Percentiles rank a stretch among this genome's conserved stretches.
phyloP scores from a whole-genome alignment of 2,888 invertebrate genomes.

The Temnothorax ravouxi region DNA sequence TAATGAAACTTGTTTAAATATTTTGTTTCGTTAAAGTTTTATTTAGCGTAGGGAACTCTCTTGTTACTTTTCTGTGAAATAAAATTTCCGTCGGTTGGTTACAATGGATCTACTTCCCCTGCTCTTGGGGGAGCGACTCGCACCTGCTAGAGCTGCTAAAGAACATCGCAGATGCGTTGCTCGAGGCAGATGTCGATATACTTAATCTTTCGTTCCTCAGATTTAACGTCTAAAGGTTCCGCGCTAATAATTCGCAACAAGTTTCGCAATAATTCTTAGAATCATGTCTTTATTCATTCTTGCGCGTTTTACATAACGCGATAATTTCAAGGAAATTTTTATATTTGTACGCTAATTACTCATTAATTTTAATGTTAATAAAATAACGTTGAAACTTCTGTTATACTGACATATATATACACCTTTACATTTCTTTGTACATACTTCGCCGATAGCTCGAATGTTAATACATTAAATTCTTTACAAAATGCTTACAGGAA shows the following conservation, averaged over 20 bases:
- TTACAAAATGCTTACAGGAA: not conserved
- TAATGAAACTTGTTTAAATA: not conserved
- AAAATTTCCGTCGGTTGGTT: not conserved
- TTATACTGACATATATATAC: not conserved
- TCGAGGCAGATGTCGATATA: slow-evolving; percentile 10
- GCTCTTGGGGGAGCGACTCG: slow-evolving; percentile 7
- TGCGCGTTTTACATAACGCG: not conserved
- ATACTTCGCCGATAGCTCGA: not conserved
- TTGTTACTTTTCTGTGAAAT: not conserved
- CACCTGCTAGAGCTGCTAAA: slow-evolving; percentile 14
- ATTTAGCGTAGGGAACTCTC: not conserved
- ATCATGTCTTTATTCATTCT: not conserved
- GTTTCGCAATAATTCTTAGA: slow-evolving; percentile 3
- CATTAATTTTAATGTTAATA: not conserved
- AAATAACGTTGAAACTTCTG: not conserved
- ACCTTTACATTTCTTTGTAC: not conserved
- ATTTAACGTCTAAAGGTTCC: not conserved
- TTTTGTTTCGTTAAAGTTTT: not conserved
- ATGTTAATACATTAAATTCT: not conserved
- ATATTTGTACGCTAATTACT: not conserved
- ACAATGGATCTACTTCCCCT: not conserved
- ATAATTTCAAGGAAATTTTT: not conserved
- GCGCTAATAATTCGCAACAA: not conserved
- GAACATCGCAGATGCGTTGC: slow-evolving; percentile 14
- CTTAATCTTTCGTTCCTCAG: not conserved